Evolutionary conservation across 2,113 vertebrate species (phyloP).

Genomic region (Hylia prasina): DNA sequence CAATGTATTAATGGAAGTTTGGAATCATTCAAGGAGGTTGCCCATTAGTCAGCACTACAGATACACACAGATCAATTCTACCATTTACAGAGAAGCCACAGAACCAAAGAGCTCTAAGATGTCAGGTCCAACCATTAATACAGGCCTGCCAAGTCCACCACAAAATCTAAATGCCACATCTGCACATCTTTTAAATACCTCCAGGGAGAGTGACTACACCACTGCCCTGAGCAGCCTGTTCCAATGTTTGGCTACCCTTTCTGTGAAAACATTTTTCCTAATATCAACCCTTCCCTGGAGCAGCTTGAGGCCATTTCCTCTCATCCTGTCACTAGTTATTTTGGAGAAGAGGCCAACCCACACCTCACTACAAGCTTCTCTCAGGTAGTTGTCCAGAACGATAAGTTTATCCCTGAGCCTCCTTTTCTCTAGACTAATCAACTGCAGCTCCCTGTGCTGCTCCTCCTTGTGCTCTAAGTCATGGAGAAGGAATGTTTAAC

Average conservation of each 20-base stretch:
- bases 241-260: not conserved
- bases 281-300: not conserved
- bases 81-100: not conserved
- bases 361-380: not conserved
- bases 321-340: not conserved
- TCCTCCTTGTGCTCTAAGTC: not conserved
- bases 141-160: not conserved
- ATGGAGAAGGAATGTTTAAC: not conserved
- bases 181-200: not conserved
- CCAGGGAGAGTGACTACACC: not conserved
- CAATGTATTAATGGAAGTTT: not conserved
- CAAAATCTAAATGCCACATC: not conserved
- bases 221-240: not conserved
- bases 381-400: not conserved
- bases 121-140: not conserved
- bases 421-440: not conserved
- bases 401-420: not conserved
- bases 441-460: not conserved
- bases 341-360: not conserved
- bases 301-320: not conserved
- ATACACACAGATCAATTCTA: not conserved
- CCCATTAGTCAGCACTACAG: not conserved
- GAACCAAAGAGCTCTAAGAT: not conserved
- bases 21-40: not conserved
- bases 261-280: not conserved